Evolutionary conservation across 2,113 vertebrate species (phyloP), one percentile per base, ranked within the genome.

Genomic region (Corythaixoides concolor): DNA sequence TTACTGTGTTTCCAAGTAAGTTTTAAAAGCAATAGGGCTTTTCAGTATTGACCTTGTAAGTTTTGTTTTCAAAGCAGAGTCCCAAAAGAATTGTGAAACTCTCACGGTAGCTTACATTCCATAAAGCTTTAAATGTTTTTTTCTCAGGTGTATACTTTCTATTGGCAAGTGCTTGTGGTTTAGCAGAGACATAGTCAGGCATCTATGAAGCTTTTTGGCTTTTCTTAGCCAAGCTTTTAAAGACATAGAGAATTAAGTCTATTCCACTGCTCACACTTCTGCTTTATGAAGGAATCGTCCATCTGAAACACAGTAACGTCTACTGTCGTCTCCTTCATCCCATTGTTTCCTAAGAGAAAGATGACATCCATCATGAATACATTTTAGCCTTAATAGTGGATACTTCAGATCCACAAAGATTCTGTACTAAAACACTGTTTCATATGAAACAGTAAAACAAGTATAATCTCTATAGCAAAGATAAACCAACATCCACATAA

Each of bases 41-140:
- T 95, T 89, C 77, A 83, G 37, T 66, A 89, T 53, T 68, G 87
- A 72, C 85, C 68, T 91, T 76, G 63, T 35, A 70, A 86, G 62
- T 37, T 94, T 93, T 96, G 53, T 94, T 97, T 95, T 94, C 78
- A 88, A 96, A 97, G 62, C 20, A 62, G 49, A 76, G 64, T 95
- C 95, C 85, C 94, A 60, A 58, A 91, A 83, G 95, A 85, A 95
- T 53, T 93, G 74, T 93, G 89, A 96, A 96, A 87, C 28, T 89
- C 81, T 88, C 70, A 76, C 0, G 0, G 81, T 82, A 95, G 88
- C 85, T 89, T 79, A 76, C 93, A 78, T 91, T 95, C 59, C 47
- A 82, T 85, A 93, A 90, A 90, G 45, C 26, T 89, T 93, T 78
- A 83, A 66, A 69, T 85, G 45, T 45, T 82, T 92, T 86, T 92